Evolutionary conservation across 2,888 invertebrate species (phyloP).

Genomic region (Beris chalybata): DNA sequence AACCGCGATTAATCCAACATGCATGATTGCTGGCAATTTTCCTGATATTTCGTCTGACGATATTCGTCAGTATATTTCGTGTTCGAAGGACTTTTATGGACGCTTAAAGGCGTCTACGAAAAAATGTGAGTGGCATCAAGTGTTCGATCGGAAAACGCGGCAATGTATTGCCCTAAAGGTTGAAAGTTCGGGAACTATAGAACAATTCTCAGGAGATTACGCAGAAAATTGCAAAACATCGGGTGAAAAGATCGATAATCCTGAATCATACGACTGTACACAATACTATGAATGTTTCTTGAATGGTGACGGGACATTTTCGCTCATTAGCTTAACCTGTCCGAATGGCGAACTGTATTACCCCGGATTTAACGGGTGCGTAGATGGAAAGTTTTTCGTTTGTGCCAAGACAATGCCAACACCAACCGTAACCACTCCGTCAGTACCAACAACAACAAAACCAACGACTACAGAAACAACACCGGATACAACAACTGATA

Average conservation of each 20-base stretch:
- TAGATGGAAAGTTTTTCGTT: background rate
- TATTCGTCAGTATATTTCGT: slow-evolving; percentile 11
- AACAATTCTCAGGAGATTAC: too few species aligned
- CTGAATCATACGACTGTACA: slow-evolving; percentile 14
- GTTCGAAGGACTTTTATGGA: slow-evolving; percentile 1
- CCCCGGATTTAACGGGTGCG: background rate
- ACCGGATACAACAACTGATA: background rate
- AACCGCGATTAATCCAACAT: background rate
- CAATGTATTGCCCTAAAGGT: slow-evolving; percentile 8
- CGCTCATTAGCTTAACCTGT: background rate
- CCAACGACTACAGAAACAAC: background rate
- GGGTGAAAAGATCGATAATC: slow-evolving; percentile 8
- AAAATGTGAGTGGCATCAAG: background rate
- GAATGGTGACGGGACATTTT: slow-evolving; percentile 8
- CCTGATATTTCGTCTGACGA: slow-evolving; percentile 12
- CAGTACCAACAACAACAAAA: background rate
- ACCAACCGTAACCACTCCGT: background rate
- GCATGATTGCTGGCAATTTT: slow-evolving; percentile 10
- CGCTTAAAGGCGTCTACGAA: background rate
- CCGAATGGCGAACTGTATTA: slow-evolving; percentile 2
- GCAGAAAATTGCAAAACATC: background rate
- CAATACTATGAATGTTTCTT: slow-evolving; percentile 19
- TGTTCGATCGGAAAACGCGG: background rate
- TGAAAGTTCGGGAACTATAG: background rate
- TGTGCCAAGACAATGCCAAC: slow-evolving; percentile 1